Base-by-base conservation (phyloP, 2,113 vertebrate genomes). In the Gobius niger region DNA sequence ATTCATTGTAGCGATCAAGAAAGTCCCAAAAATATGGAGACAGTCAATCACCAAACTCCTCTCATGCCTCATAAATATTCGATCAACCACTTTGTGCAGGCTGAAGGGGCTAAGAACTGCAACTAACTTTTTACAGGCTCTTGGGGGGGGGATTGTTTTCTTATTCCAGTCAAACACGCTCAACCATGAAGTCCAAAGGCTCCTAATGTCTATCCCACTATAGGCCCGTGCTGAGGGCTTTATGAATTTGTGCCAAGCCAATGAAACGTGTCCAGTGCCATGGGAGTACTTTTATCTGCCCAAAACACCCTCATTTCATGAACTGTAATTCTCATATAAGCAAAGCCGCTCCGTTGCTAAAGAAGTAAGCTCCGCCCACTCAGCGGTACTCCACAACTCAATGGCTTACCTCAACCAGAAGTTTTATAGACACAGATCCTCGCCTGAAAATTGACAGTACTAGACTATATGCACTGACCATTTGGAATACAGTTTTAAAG, bases 101-200 rank as follows among this genome's bases (percentile, higher is more conserved):
- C 24, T 34, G 24, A 34, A 34, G 5, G 24, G 24, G 24, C 24
- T 34, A 34, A 4, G 24, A 34, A 34, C 3, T 34, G 3, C 24
- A 34, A 34, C 24, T 34, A 34, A 47, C 52, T 88, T 85, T 83
- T 50, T 63, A 44, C 8, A 56, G 68, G 82, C 85, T 86, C 80
- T 79, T 85, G 83, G 78, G 86, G 81, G 86, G 81, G 83, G 71
- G 78, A 80, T 80, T 74, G 74, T 68, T 65, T 82, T 80, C 70
- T 65, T 46, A 18, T 84, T 76, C 63, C 67, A 82, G 74, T 82
- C 85, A 77, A 79, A 65, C 47, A 41, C 61, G 70, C 83, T 84
- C 60, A 75, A 63, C 61, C 68, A 9, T 65, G 34, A 70, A 82
- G 70, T 82, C 82, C 86, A 74, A 56, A 24, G 63, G 82, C 77